phyloP scores from a whole-genome alignment of 30 jellyfish, hydroid and myxozoan genomes.

The Calvadosia cruxmelitensis region DNA sequence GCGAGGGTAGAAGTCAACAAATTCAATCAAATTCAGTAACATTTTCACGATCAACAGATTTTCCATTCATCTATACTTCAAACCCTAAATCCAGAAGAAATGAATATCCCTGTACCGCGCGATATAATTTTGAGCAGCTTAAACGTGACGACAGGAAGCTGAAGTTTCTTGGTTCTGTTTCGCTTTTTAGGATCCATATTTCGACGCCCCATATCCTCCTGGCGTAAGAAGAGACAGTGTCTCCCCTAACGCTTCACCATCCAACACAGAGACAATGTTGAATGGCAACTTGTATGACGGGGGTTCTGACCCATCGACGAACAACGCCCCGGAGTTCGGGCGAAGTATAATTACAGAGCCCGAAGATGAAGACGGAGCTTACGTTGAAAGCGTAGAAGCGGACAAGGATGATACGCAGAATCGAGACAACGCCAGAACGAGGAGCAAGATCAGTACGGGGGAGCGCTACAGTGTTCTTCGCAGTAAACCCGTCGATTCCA shows the following conservation, averaged over 20 bases:
- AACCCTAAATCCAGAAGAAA: too few species aligned
- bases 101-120: too few species aligned
- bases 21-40: too few species aligned
- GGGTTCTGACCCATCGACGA: background rate
- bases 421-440: too few species aligned
- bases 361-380: conserved; percentile 17
- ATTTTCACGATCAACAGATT: too few species aligned
- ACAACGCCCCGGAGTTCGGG: conserved; percentile 20
- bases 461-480: background rate
- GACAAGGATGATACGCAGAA: background rate
- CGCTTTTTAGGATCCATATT: conserved; percentile 60
- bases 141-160: background rate
- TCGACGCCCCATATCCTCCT: conserved; percentile 88
- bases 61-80: too few species aligned
- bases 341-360: conserved; percentile 25
- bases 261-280: background rate
- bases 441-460: background rate
- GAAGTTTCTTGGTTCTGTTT: background rate
- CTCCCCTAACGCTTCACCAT: background rate
- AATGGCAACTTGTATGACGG: background rate
- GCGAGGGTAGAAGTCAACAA: too few species aligned
- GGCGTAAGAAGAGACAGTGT: conserved; percentile 79
- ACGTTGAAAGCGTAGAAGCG: conserved; percentile 4
- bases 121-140: too few species aligned
- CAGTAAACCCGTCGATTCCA: background rate